Base-by-base conservation (phyloP, 2,888 invertebrate species). In the Pelosia muscerda region DNA sequence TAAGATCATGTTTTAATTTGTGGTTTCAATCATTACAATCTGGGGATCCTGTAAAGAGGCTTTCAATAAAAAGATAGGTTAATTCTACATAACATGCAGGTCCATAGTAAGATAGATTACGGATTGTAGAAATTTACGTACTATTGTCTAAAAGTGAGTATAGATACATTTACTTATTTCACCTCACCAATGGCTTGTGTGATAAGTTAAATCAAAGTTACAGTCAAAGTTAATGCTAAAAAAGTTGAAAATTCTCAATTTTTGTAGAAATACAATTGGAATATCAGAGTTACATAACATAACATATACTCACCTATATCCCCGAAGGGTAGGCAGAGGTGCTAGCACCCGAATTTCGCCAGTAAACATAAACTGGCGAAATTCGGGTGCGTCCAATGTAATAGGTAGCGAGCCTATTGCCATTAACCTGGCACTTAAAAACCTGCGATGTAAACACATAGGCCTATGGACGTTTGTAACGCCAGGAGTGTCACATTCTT, bases 141-240 rank as follows among this genome's bases (percentile, higher is more conserved):
- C 49, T 49, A n/a, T 49, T 49, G n/a, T 49, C 49, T 49, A 8
- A 49, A 49, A 49, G 49, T 49, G 49, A 49, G n/a, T 15, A n/a
- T 49, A n/a, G n/a, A 8, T 19, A 49, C 49, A 49, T 49, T 42
- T n/a, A 49, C n/a, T 42, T n/a, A n/a, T 49, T n/a, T 49, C 2
- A 9, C n/a, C 49, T n/a, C 49, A n/a, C 49, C n/a, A 49, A 49
- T 49, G 49, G n/a, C n/a, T n/a, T 49, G 49, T 49, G 49, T n/a
- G n/a, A 49, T n/a, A 9, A 49, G 49, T 49, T 0, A n/a, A 49
- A 19, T 49, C n/a, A 9, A 49, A 9, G 49, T 49, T 49, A 49
- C 49, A n/a, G 49, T n/a, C n/a, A n/a, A n/a, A 49, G 49, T 19
- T 42, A n/a, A n/a, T 9, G 19, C n/a, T 9, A 2, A 19, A 49